phyloP scores from a whole-genome alignment of 23 tunicate genomes.

The Pegea sp. region DNA sequence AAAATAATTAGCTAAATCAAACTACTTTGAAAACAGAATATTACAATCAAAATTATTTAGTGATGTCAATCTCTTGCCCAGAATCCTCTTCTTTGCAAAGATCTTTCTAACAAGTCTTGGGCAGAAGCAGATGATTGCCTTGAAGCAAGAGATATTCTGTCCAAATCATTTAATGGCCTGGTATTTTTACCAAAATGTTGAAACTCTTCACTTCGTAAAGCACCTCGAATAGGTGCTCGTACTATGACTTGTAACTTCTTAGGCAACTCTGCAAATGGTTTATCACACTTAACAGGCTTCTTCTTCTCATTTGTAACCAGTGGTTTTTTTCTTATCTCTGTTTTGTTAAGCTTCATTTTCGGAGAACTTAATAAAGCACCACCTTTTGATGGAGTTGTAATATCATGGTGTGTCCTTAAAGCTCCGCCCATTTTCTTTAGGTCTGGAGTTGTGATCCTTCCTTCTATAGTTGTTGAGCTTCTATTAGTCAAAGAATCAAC shows the following conservation, averaged over 20 bases:
- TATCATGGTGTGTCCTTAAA: constrained; percentile 61
- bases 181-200: constrained; percentile 54
- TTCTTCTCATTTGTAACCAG: neutral
- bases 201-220: constrained; percentile 50
- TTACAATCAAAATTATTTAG: neutral
- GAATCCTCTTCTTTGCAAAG: constrained; percentile 39
- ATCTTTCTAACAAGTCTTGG: constrained; percentile 29
- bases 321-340: neutral
- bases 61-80: constrained; percentile 23
- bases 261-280: constrained; percentile 6
- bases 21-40: neutral
- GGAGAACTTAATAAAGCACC: constrained; percentile 50
- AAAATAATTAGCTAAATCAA: neutral
- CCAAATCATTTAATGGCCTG: constrained; percentile 18
- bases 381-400: constrained; percentile 58
- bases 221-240: constrained; percentile 61
- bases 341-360: neutral
- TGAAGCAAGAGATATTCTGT: constrained; percentile 33
- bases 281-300: neutral
- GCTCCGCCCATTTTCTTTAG: constrained; percentile 61
- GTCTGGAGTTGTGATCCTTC: constrained; percentile 73
- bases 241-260: constrained; percentile 8
- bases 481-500: neutral
- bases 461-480: constrained; percentile 13
- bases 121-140: constrained; percentile 35